Evolutionary conservation across 1,140 invertebrate species (phyloP).

Genomic region (Choristoneura fumiferana): DNA sequence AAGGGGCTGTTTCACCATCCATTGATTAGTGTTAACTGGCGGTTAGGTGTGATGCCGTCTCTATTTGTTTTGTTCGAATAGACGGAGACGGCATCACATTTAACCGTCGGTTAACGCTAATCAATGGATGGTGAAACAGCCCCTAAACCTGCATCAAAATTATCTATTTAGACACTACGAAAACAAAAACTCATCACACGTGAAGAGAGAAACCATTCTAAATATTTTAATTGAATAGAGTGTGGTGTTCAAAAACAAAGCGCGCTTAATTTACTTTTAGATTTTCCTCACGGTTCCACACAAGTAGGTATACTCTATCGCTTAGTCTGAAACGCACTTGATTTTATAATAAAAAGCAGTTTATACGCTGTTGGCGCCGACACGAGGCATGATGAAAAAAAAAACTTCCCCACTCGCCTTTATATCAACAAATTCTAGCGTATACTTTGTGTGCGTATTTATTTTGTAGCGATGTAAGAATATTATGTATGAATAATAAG

Average conservation of each 20-base stretch:
- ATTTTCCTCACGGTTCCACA: slow-evolving; percentile 23
- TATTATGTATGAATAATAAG: no score
- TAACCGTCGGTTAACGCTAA: no score
- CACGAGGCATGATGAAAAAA: slow-evolving; percentile 37
- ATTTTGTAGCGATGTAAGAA: no score
- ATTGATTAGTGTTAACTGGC: no score
- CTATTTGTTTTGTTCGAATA: no score
- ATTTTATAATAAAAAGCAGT: slow-evolving; percentile 58
- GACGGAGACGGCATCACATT: no score
- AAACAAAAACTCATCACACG: slow-evolving; percentile 9
- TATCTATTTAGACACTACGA: no score
- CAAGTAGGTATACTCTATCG: slow-evolving; percentile 30
- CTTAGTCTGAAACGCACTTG: slow-evolving; percentile 47
- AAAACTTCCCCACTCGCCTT: slow-evolving; percentile 33
- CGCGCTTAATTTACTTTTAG: slow-evolving; percentile 11
- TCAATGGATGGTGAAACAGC: no score
- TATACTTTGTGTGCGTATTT: slow-evolving; percentile 22
- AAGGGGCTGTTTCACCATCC: no score
- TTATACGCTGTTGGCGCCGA: slow-evolving; percentile 40
- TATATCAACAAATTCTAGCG: slow-evolving; percentile 49
- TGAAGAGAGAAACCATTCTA: no score
- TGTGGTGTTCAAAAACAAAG: slow-evolving; percentile 6
- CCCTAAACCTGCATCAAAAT: no score
- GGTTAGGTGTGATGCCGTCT: no score
- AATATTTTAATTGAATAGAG: slow-evolving; percentile 12